Evolutionary conservation across 2,888 invertebrate genomes (phyloP), one percentile per base, ranked within the genome.

Genomic region (Sipha maydis): DNA sequence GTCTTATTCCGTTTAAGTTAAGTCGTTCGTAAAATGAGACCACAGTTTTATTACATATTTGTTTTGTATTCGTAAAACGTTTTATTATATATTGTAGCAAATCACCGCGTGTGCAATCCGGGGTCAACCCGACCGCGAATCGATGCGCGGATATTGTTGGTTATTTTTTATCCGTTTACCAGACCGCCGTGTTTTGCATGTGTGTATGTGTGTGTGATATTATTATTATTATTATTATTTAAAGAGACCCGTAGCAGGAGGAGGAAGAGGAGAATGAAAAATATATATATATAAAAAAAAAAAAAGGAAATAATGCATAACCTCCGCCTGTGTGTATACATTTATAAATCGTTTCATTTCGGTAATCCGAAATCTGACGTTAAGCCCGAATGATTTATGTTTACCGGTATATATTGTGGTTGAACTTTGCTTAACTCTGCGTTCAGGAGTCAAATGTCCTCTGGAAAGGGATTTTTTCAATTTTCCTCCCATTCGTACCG

Each of bases 281-380:
- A 41, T 41, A 41, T 7, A 11, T 9, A 19, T 8, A 61, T 2
- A 34, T 17, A 80, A 80, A 88, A 34, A 5, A 19, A 73, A 38
- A 86, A 86, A 88, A 82, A 82, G 82, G 88, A 88, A 88, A 88
- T 88, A 88, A 82, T 48, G 88, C 88, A 80, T 88, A 88, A 82
- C 88, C 82, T 82, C 75, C 73, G 25, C 82, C 25, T 48, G 75
- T 67, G 80, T 31, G 67, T 77, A 69, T 76, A 84, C 82, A 88
- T 88, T 88, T 88, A 88, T 88, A 88, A 88, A 88, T 88, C 88
- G 88, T 88, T 88, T 88, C 88, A 88, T 88, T 88, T 88, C 88
- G 80, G 88, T 88, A 88, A 88, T 88, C 88, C 88, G 61, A 88
- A 88, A 88, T 88, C 88, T 88, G 88, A 88, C 88, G 80, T 88